Evolutionary conservation across 2,113 vertebrate species (phyloP).

Genomic region (Erinaceus europaeus): DNA sequence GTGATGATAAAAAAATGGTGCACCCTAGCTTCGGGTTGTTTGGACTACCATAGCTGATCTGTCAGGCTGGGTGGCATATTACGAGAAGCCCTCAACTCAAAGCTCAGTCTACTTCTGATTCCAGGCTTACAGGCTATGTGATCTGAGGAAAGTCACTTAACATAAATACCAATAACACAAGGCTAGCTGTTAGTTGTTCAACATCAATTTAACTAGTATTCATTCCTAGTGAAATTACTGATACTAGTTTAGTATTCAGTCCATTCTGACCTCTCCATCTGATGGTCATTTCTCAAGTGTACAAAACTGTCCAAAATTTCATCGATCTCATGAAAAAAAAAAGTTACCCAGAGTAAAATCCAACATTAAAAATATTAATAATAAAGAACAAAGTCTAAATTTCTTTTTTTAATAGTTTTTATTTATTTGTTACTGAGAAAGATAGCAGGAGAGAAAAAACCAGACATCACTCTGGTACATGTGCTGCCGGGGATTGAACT

Average conservation of each 20-base stretch:
- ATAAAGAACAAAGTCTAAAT: no score
- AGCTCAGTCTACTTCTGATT: background rate
- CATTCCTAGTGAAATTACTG: background rate
- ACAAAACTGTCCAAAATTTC: slow-evolving; percentile 5
- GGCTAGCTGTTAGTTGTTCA: background rate
- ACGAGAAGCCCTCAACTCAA: background rate
- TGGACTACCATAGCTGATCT: background rate
- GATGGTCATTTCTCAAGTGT: background rate
- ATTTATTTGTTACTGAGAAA: no score
- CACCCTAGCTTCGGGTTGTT: background rate
- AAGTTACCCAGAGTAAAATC: background rate
- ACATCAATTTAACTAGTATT: background rate
- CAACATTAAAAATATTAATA: background rate
- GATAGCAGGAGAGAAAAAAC: no score
- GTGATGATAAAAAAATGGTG: background rate
- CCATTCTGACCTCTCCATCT: background rate
- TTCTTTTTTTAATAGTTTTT: no score
- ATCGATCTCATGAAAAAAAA: background rate
- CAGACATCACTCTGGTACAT: no score
- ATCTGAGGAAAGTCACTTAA: background rate
- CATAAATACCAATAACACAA: background rate
- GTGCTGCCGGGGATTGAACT: no score
- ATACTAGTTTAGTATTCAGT: background rate
- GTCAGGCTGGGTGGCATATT: background rate
- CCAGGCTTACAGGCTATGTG: background rate